A percentile compares a stretch with the other conserved stretches of the same genome.
Evolutionary conservation across 2,888 invertebrate species (phyloP).

Genomic region (Liopterus haemorrhoidalis): DNA sequence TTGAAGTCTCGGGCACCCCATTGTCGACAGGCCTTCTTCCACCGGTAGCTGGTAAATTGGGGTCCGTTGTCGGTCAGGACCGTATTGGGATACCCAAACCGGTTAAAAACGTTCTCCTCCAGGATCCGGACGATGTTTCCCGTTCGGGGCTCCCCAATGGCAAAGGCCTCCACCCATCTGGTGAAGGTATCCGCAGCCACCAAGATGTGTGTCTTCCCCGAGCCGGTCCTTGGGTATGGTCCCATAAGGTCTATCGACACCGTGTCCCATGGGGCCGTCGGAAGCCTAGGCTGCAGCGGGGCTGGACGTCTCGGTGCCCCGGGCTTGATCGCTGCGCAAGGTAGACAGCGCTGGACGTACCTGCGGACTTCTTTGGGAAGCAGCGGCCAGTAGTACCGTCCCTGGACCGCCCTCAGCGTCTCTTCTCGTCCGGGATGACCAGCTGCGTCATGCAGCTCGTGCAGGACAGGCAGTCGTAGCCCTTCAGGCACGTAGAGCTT

Average conservation of each 20-base stretch:
- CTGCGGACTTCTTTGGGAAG: slow-evolving; percentile 25
- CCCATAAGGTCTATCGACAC: slow-evolving; percentile 24
- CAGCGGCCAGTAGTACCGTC: slow-evolving; percentile 19
- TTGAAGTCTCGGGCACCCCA: slow-evolving; percentile 21
- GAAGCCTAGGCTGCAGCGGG: slow-evolving; percentile 15
- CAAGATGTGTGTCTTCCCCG: too few relatives aligned
- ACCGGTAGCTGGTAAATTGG: slow-evolving; percentile 15
- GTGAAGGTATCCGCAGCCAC: too few relatives aligned
- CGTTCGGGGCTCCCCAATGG: slow-evolving; percentile 15
- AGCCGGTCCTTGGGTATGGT: slow-evolving; percentile 12
- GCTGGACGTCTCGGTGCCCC: slow-evolving; percentile 14
- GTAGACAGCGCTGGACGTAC: slow-evolving; percentile 25
- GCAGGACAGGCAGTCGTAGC: neutral
- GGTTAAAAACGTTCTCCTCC: slow-evolving; percentile 19
- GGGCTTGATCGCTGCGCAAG: slow-evolving; percentile 15
- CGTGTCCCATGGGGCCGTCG: slow-evolving; percentile 19
- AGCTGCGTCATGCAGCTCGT: slow-evolving; percentile 23
- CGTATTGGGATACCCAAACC: slow-evolving; percentile 13
- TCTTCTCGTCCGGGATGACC: slow-evolving; percentile 32
- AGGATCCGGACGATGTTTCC: slow-evolving; percentile 11
- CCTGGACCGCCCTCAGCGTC: slow-evolving; percentile 20
- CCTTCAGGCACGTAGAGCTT: neutral
- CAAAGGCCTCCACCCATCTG: slow-evolving; percentile 31
- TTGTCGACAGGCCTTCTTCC: slow-evolving; percentile 4
- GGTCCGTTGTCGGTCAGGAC: slow-evolving; percentile 19